Evolutionary conservation across 37 sponge, comb jelly and placozoan species (phyloP).

Genomic region (Cliona cf. orientalis): DNA sequence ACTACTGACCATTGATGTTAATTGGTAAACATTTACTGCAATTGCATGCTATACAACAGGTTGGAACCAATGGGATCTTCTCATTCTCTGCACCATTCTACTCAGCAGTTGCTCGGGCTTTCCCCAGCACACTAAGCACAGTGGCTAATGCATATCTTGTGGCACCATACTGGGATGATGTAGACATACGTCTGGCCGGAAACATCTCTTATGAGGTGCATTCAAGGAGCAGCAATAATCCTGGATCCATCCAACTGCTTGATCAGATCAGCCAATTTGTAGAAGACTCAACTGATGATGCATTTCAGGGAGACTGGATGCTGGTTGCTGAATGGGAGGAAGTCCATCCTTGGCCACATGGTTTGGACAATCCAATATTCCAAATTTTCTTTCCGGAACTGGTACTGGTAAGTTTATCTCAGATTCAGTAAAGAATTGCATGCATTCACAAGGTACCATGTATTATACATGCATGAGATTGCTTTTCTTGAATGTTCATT

Average conservation of each 20-base stretch:
- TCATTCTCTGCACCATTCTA: constrained; percentile 46
- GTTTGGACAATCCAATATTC: not conserved
- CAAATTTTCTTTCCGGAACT: not conserved
- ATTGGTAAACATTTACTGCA: too few species aligned
- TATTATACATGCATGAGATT: too few species aligned
- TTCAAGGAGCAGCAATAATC: not conserved
- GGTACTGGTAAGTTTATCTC: not conserved
- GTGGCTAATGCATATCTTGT: constrained; percentile 17
- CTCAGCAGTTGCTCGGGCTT: not conserved
- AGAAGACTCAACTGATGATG: not conserved
- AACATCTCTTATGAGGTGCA: constrained; percentile 50
- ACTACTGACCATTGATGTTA: too few species aligned
- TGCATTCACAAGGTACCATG: too few species aligned
- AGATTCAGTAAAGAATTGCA: too few species aligned
- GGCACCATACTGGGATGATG: constrained; percentile 76
- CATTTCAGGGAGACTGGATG: constrained; percentile 58
- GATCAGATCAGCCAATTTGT: constrained; percentile 32
- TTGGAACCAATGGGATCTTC: constrained; percentile 59
- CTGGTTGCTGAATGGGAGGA: constrained; percentile 48
- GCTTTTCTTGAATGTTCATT: too few species aligned
- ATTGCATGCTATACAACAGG: too few species aligned
- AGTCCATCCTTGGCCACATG: constrained; percentile 77
- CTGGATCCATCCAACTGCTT: constrained; percentile 2
- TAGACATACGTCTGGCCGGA: constrained; percentile 50
- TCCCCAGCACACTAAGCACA: constrained; percentile 25